These are phyloP conservation scores for Pycnomerus fuliginosus DNA, from an alignment of 2,888 invertebrate species.

Conservation along the genomic window DNA sequence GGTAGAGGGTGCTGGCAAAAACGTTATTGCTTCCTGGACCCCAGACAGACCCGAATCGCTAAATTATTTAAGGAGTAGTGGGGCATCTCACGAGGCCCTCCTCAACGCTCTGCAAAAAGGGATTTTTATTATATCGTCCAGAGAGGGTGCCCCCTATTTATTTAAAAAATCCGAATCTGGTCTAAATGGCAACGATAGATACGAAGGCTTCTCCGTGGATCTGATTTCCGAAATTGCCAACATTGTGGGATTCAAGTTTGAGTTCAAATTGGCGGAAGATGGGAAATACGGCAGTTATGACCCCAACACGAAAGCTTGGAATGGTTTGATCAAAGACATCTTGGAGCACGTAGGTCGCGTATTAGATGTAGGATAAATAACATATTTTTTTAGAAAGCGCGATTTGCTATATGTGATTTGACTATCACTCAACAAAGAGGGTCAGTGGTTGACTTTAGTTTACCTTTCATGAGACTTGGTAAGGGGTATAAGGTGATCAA, in stretches of 20 bases:
- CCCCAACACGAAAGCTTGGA: slow-evolving; percentile 71
- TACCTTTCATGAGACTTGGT: slow-evolving; percentile 94
- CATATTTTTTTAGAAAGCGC: slow-evolving; percentile 72
- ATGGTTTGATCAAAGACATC: slow-evolving; percentile 73
- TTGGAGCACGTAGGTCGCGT: slow-evolving; percentile 65
- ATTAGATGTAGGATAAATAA: no score
- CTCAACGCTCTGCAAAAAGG: slow-evolving; percentile 55
- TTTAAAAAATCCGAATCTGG: no score
- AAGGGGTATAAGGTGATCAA: no score
- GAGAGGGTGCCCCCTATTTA: no score
- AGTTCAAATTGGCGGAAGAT: slow-evolving; percentile 68
- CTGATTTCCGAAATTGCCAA: slow-evolving; percentile 59
- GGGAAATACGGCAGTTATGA: slow-evolving; percentile 68
- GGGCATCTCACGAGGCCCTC: slow-evolving; percentile 41
- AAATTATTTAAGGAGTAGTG: slow-evolving; percentile 43
- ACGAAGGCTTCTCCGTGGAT: slow-evolving; percentile 89
- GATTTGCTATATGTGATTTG: slow-evolving; percentile 92
- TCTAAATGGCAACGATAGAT: slow-evolving; percentile 71
- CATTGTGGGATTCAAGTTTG: slow-evolving; percentile 35
- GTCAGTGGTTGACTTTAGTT: slow-evolving; percentile 89
- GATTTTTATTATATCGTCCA: slow-evolving; percentile 61
- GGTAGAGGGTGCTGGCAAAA: slow-evolving; percentile 62
- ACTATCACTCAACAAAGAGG: slow-evolving; percentile 92
- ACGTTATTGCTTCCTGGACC: slow-evolving; percentile 58
- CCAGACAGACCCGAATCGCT: slow-evolving; percentile 34